A percentile compares a stretch with the other conserved stretches of the same genome.
phyloP scores from a whole-genome alignment of 2,113 vertebrate species.

The Tachysurus fulvidraco region DNA sequence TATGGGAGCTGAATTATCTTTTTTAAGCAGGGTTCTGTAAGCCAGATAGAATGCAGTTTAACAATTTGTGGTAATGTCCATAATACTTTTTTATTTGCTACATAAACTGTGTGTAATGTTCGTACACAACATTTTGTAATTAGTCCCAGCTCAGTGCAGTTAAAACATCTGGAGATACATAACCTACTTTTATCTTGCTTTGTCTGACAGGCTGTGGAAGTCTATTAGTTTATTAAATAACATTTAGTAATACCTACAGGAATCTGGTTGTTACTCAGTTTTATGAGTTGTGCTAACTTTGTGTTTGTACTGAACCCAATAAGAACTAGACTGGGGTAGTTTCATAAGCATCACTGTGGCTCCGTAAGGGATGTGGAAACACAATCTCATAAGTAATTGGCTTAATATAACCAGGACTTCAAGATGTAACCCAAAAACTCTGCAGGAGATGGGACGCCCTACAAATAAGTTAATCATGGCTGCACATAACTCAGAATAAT shows the following conservation, averaged over 20 bases:
- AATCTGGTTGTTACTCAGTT: not conserved
- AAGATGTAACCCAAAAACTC: not conserved
- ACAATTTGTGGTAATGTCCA: not conserved
- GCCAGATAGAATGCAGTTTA: not conserved
- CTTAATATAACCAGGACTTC: not conserved
- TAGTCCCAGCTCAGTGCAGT: not conserved
- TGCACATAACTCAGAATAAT: constrained; percentile 15
- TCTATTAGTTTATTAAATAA: not conserved
- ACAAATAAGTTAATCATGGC: constrained; percentile 26
- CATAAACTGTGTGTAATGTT: not conserved
- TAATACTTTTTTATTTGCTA: constrained; percentile 1
- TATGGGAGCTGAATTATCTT: not conserved
- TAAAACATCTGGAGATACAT: not conserved
- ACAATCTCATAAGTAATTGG: not conserved
- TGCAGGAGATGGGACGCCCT: not conserved
- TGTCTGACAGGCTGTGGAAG: not conserved
- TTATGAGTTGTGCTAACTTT: not conserved
- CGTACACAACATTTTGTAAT: not conserved
- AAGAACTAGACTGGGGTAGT: not conserved
- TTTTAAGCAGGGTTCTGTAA: not conserved
- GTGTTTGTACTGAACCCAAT: not conserved
- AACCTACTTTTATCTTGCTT: not conserved
- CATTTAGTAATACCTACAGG: not conserved
- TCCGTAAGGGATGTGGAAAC: not conserved
- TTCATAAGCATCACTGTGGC: not conserved